These are phyloP conservation scores for Eclectus roratus DNA, from an alignment of 2,113 vertebrate species.

Conservation along the genomic window DNA sequence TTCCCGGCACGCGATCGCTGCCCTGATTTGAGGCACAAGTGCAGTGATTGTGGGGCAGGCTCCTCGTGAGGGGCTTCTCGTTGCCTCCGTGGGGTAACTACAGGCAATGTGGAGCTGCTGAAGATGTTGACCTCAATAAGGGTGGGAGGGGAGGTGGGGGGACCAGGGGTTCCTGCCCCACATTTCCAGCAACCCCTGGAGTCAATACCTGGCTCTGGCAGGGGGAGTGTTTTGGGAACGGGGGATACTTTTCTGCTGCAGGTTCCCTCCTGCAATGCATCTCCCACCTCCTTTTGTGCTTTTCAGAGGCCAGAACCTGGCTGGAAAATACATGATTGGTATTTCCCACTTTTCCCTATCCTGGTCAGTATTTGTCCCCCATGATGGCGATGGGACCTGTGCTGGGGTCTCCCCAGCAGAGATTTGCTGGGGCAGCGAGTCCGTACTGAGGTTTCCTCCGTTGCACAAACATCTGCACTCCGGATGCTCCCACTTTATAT, in stretches of 20 bases:
- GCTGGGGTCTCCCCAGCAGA: neutral
- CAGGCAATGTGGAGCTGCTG: slow-evolving; percentile 77
- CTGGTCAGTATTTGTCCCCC: neutral
- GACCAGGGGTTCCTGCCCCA: neutral
- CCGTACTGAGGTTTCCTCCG: fast-evolving
- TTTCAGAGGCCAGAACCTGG: neutral
- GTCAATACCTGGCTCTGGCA: neutral
- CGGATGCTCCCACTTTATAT: neutral
- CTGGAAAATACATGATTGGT: neutral
- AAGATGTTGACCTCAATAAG: neutral
- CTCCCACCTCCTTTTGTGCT: neutral
- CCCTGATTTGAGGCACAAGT: slow-evolving; percentile 52
- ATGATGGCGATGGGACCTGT: fast-evolving
- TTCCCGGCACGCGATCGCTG: slow-evolving; percentile 19
- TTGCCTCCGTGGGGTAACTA: slow-evolving; percentile 69
- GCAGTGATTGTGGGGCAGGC: slow-evolving; percentile 60
- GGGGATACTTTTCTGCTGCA: fast-evolving
- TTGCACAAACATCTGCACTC: fast-evolving
- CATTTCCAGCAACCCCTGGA: neutral
- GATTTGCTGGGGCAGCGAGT: neutral
- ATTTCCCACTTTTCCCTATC: neutral
- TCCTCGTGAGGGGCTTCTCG: neutral
- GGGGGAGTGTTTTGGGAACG: fast-evolving
- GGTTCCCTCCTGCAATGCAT: neutral
- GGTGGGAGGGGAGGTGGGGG: neutral